Base-by-base conservation (phyloP, 2,113 vertebrate genomes). In the Phasianus colchicus region DNA sequence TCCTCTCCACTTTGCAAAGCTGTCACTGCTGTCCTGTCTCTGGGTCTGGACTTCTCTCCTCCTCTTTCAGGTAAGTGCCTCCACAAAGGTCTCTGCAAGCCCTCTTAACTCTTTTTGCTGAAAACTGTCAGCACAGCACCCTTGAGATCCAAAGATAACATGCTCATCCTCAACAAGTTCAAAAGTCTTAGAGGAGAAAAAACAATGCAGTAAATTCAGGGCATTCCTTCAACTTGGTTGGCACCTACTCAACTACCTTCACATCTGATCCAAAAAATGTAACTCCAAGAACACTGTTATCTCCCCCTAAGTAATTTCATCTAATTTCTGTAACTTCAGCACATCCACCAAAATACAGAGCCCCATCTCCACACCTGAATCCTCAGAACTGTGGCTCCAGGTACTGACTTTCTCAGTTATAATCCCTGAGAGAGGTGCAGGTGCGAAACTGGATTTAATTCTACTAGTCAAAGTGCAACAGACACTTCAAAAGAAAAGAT, bases 391-490 rank as follows among this genome's bases (percentile, higher is more conserved):
- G 30, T 5, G 0, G 45, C 48, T 61, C 52, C 73, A 50, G 13
- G 34, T 18, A 10, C 5, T 0, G 32, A 45, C 61, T n/a, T 40
- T 0, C 21, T 7, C 48, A 10, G 34, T 16, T 25, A 34, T 0
- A 32, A 36, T 13, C 61, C 43, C 25, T 1, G 1, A 57, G 14
- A 48, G 24, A 11, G 71, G 13, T 1, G 18, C 66, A 55, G 40
- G 55, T 55, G 15, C 43, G 7, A 83, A 57, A 11, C 36, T 25
- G 36, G 24, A 48, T 29, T 79, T 32, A 42, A 19, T 45, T 45
- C 45, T 9, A 19, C 45, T 45, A 45, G 45, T 45, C 18, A 47
- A 47, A 47, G 19, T 10, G 45, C 45, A 47, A 47, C 45, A 19
- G 8, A 19, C 45, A 20, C 10, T 47, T 47, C 45, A 47, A 47